phyloP scores from a whole-genome alignment of 1,140 invertebrate genomes.

The Drosophila bifasciata region DNA sequence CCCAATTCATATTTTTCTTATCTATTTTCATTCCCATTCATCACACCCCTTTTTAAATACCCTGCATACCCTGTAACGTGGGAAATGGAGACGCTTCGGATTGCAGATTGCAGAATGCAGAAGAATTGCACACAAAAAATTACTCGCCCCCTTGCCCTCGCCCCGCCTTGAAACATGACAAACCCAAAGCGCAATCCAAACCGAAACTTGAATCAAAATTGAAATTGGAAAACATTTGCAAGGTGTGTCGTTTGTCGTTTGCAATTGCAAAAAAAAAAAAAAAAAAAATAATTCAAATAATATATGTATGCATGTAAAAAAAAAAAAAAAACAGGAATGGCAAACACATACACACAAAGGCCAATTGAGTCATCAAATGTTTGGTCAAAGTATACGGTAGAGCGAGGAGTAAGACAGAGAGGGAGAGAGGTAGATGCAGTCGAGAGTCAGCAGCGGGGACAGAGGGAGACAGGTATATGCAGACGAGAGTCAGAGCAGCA shows the following conservation, averaged over 20 bases:
- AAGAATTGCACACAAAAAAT: slow-evolving; percentile 44
- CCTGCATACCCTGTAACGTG: slow-evolving; percentile 28
- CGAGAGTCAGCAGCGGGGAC: background rate
- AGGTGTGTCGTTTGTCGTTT: slow-evolving; percentile 52
- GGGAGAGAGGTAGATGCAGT: background rate
- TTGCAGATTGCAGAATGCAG: slow-evolving; percentile 61
- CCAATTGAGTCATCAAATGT: slow-evolving; percentile 72
- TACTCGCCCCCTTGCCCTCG: background rate
- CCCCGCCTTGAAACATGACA: slow-evolving; percentile 41
- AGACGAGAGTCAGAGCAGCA: background rate
- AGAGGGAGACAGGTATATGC: background rate
- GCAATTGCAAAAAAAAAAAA: slow-evolving; percentile 60
- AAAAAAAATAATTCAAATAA: no score
- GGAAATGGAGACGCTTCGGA: slow-evolving; percentile 74
- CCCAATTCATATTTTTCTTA: no score
- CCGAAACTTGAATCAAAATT: slow-evolving; percentile 10
- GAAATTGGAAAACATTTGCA: slow-evolving; percentile 43
- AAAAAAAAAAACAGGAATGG: slow-evolving; percentile 4
- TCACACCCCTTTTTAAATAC: no score
- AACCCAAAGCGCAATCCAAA: slow-evolving; percentile 51
- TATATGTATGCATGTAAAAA: no score
- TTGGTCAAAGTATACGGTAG: background rate
- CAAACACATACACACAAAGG: slow-evolving; percentile 30
- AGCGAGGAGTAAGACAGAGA: no score
- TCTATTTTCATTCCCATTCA: no score